These are phyloP conservation scores for Mesocentrotus franciscanus DNA, from an alignment of 53 echinoderm and acorn worm genomes.

Conservation along the genomic window DNA sequence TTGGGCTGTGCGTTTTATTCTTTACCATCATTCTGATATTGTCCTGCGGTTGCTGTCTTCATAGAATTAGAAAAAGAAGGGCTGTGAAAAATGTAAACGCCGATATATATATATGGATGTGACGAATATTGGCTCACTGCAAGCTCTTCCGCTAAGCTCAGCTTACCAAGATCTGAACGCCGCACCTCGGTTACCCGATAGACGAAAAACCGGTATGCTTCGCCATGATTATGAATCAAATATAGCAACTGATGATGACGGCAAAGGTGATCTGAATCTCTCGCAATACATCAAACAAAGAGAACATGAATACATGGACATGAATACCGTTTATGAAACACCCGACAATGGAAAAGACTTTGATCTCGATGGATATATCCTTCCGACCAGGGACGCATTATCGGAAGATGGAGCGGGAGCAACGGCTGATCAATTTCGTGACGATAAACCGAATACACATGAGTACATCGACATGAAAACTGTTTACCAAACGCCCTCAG, in stretches of 20 bases:
- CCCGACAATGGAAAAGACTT: not conserved
- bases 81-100: not conserved
- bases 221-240: not conserved
- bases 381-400: no score
- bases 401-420: no score
- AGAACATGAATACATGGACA: slow-evolving; percentile 1
- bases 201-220: not conserved
- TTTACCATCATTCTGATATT: not conserved
- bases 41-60: not conserved
- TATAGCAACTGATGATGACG: not conserved
- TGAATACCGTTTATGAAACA: not conserved
- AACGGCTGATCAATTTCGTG: no score
- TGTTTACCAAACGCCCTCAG: no score
- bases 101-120: slow-evolving; percentile 2
- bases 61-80: not conserved
- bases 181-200: not conserved
- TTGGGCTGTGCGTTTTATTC: not conserved
- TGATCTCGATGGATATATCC: not conserved
- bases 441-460: no score
- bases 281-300: not conserved
- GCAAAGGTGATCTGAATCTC: not conserved
- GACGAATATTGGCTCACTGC: not conserved
- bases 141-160: not conserved
- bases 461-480: no score
- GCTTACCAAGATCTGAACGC: slow-evolving; percentile 3